phyloP scores from a whole-genome alignment of 2,888 invertebrate species.

The Xestoiulus laeticollis region DNA sequence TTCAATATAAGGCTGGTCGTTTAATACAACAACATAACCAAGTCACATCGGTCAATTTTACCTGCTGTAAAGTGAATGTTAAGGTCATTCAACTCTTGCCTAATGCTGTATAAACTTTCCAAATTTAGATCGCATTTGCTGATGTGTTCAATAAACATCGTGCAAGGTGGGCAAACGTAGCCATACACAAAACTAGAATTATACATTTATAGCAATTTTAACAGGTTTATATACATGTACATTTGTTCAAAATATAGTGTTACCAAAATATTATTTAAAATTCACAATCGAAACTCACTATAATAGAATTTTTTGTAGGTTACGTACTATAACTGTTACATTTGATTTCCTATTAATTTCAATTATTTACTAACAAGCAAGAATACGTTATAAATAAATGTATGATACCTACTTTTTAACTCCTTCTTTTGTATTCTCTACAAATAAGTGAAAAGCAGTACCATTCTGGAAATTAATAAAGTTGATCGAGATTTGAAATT shows the following conservation, averaged over 20 bases:
- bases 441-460: conserved; percentile 38
- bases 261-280: too few relatives aligned
- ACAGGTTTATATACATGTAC: background rate
- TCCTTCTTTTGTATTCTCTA: conserved; percentile 13
- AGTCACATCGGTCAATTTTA: background rate
- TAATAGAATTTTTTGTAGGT: too few relatives aligned
- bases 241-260: background rate
- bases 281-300: too few relatives aligned
- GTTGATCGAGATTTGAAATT: background rate
- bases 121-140: background rate
- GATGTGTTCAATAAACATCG: conserved; percentile 14
- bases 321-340: too few relatives aligned
- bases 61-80: background rate
- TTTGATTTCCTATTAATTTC: too few relatives aligned
- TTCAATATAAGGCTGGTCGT: background rate
- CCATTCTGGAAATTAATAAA: conserved; percentile 44
- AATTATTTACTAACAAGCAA: background rate
- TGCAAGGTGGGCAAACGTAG: conserved; percentile 45
- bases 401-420: background rate
- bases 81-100: background rate
- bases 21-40: background rate
- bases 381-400: background rate
- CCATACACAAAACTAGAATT: conserved; percentile 33
- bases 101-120: background rate
- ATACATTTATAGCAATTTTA: background rate